Evolutionary conservation across 2,113 vertebrate species (phyloP), one percentile per base, ranked within the genome.

Genomic region (Cygnus atratus): DNA sequence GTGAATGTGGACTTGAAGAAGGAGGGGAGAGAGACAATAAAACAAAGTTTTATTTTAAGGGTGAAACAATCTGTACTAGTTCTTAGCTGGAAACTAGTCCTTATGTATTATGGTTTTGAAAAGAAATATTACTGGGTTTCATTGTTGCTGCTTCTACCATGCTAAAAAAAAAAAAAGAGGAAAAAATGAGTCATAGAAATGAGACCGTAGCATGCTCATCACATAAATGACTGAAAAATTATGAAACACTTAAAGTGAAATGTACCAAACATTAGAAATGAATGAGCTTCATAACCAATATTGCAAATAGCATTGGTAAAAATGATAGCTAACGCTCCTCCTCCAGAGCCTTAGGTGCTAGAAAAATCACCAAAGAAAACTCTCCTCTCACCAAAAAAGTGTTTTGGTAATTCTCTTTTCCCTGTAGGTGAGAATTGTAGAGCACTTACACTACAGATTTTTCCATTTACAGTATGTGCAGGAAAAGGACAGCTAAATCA

Each of bases 401-500:
- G 17, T 3, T 93, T 87, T 92, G 46, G 9, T 82, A 87, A 68
- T 92, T 41, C 92, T 80, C 24, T 72, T 41, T 37, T 88, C 95
- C 50, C n/a, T 67, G 39, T 58, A n/a, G 33, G 55, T 73, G 55
- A 84, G 54, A 43, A n/a, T 92, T 35, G 13, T 54, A 70, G 33
- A 57, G 6, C 44, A 93, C 46, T 96, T 96, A 71, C 13, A 46
- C 48, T 33, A 65, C 13, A 5, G 43, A 39, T 72, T 97, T 95
- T 97, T 95, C 86, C 39, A 70, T 95, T 97, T 97, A 70, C 43
- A 94, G 5, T 85, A 80, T 88, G 79, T 85, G 37, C 84, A 91
- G 78, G 59, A 96, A 93, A 93, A 96, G 80, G 91, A 92, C 57
- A 87, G 58, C 50, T 91, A 95, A 94, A 95, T 62, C 46, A 96